Evolutionary conservation across 2,888 invertebrate genomes (phyloP).

Genomic region (Orthosia cruda): DNA sequence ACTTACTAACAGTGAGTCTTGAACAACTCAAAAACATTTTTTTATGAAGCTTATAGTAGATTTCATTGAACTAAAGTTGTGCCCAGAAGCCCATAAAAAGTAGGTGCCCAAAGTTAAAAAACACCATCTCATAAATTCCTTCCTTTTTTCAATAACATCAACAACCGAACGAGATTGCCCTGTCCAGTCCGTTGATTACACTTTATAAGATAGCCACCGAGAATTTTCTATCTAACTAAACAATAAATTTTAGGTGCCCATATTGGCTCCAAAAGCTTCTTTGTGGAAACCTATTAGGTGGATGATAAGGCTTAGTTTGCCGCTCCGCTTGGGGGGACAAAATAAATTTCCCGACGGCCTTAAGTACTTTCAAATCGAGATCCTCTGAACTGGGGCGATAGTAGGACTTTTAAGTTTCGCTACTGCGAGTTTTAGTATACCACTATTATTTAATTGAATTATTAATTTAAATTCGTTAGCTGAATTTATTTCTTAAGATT

Average conservation of each 20-base stretch:
- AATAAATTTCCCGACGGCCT: conserved; percentile 73
- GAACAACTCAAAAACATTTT: too few species aligned
- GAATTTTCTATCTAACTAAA: conserved; percentile 54
- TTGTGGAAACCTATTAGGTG: conserved; percentile 71
- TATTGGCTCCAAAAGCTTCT: conserved; percentile 64
- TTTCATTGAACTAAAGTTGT: neutral
- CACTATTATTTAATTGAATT: conserved; percentile 28
- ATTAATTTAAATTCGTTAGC: conserved; percentile 3
- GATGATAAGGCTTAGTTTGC: conserved; percentile 71
- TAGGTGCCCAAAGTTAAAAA: too few species aligned
- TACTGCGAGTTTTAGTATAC: conserved; percentile 23
- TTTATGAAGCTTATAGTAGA: neutral
- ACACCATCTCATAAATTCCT: too few species aligned
- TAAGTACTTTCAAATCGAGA: conserved; percentile 71
- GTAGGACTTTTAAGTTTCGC: conserved; percentile 47
- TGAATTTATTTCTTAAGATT: conserved; percentile 15
- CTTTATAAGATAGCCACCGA: too few species aligned
- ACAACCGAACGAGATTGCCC: too few species aligned
- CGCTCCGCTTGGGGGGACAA: conserved; percentile 65
- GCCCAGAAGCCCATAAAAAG: too few species aligned
- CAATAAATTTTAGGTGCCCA: conserved; percentile 64
- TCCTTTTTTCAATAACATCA: too few species aligned
- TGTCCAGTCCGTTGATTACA: too few species aligned
- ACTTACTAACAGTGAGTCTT: too few species aligned
- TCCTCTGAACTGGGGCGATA: conserved; percentile 54